A percentile compares a stretch with the other conserved stretches of the same genome.
These are phyloP conservation scores for Microtus richardsoni DNA, from an alignment of 2,113 vertebrate species.

Conservation along the genomic window DNA sequence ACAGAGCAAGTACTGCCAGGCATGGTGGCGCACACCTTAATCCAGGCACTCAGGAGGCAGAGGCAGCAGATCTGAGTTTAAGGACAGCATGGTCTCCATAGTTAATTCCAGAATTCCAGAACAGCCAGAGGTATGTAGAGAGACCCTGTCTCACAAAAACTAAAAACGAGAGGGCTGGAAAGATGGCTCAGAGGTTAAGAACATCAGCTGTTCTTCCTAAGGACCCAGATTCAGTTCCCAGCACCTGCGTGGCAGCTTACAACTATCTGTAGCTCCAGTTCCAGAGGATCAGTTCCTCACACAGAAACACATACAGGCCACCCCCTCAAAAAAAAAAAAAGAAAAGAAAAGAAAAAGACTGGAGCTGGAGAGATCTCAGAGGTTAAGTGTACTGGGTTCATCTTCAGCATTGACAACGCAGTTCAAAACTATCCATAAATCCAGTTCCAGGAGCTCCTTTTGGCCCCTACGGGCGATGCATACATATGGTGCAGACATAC, in stretches of 20 bases:
- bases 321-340: too few relatives aligned
- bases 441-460: not conserved
- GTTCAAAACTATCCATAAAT: not conserved
- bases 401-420: not conserved
- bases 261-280: not conserved
- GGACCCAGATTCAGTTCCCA: not conserved
- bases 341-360: not conserved
- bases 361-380: not conserved
- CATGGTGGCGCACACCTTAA: not conserved
- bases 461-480: not conserved
- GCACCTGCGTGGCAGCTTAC: not conserved
- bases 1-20: not conserved
- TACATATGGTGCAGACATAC: not conserved
- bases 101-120: not conserved
- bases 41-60: not conserved
- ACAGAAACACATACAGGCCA: not conserved
- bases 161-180: not conserved
- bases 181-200: not conserved
- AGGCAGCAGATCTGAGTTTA: not conserved
- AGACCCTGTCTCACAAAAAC: not conserved
- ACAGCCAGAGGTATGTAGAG: not conserved
- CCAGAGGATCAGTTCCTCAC: not conserved
- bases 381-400: not conserved
- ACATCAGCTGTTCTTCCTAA: not conserved
- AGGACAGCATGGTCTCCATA: not conserved